phyloP scores from a whole-genome alignment of 2,113 vertebrate genomes.

The Boleophthalmus pectinirostris region DNA sequence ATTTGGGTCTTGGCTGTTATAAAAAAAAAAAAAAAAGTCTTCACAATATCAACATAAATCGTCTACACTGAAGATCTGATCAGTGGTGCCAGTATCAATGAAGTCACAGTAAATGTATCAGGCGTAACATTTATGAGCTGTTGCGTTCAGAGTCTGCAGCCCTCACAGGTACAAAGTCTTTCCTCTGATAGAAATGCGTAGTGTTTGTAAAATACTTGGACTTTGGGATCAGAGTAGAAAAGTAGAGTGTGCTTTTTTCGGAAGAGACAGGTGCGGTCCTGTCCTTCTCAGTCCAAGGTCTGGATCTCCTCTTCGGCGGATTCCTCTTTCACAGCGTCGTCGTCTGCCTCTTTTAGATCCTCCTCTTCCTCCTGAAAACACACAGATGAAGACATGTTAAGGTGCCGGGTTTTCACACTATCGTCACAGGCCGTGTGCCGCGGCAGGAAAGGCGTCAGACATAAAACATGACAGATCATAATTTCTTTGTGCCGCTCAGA shows the following conservation, averaged over 20 bases:
- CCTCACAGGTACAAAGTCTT: conserved; percentile 50
- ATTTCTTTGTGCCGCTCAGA: no score
- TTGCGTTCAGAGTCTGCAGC: conserved; percentile 15
- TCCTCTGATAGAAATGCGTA: conserved; percentile 26
- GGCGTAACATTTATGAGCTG: conserved; percentile 11
- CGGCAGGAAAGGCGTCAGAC: no score
- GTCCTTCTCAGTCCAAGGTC: conserved; percentile 25
- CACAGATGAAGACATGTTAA: background rate
- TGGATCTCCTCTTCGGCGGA: conserved; percentile 66
- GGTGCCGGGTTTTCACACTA: no score
- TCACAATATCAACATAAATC: background rate
- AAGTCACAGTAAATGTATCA: conserved; percentile 15
- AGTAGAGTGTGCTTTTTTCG: conserved; percentile 37
- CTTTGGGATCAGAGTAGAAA: conserved; percentile 49
- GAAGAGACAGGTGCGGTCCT: conserved; percentile 8
- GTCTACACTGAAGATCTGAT: background rate
- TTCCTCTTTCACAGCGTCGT: conserved; percentile 80
- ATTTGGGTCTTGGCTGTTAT: background rate
- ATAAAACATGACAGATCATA: no score
- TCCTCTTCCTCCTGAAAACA: conserved; percentile 74
- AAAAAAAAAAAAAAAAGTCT: no score
- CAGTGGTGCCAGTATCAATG: background rate
- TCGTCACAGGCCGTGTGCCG: no score
- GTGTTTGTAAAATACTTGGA: conserved; percentile 52
- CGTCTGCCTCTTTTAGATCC: conserved; percentile 56